These are phyloP conservation scores for Raja brachyura DNA, from an alignment of 2,113 vertebrate species.

Conservation along the genomic window DNA sequence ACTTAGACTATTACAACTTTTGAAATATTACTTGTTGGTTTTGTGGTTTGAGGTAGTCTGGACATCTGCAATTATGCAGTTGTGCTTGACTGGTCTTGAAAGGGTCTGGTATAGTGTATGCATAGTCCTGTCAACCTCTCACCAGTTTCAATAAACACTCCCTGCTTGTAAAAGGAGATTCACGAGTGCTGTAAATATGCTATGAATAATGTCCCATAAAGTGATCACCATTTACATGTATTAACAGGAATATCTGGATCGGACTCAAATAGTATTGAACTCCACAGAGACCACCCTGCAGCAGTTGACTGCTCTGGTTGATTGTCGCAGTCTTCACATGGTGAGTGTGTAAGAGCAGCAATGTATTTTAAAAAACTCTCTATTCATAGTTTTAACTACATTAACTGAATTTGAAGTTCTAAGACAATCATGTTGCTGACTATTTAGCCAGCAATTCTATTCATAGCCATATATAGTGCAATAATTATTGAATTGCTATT, in stretches of 20 bases:
- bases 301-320: slow-evolving; percentile 91
- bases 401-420: neutral
- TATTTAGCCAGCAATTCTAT: neutral
- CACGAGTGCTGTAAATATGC: neutral
- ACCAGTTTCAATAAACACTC: neutral
- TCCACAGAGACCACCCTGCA: slow-evolving; percentile 86
- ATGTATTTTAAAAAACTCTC: neutral
- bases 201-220: neutral
- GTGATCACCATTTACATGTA: slow-evolving; percentile 37
- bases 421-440: neutral
- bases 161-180: neutral
- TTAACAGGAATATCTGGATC: slow-evolving; percentile 72
- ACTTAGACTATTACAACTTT: neutral
- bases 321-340: slow-evolving; percentile 95
- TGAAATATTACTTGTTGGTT: neutral
- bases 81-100: too few species aligned
- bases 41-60: neutral
- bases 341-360: slow-evolving; percentile 57
- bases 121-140: neutral
- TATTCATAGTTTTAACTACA: neutral
- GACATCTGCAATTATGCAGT: neutral
- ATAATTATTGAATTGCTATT: neutral
- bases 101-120: neutral
- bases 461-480: neutral
- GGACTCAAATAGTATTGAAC: slow-evolving; percentile 82